phyloP scores from a whole-genome alignment of 2,113 vertebrate species.

The Anthoscopus minutus region DNA sequence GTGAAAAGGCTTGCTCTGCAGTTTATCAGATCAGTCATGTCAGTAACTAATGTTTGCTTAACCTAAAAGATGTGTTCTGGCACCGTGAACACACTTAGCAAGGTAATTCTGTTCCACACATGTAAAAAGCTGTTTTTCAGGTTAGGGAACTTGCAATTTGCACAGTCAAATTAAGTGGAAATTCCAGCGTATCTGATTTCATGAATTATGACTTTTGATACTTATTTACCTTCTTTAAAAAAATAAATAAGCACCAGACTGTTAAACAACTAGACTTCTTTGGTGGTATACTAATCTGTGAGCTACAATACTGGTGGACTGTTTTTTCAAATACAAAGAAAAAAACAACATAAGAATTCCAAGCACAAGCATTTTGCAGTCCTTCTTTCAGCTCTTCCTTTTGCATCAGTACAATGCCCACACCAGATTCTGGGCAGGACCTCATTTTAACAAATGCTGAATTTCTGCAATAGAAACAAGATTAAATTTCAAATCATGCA shows the following conservation, averaged over 20 bases:
- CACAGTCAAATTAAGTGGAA: conserved; percentile 36
- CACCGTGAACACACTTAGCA: conserved; percentile 43
- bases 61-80: conserved; percentile 65
- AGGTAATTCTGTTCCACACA: conserved; percentile 29
- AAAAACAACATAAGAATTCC: neutral
- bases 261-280: neutral
- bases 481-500: neutral
- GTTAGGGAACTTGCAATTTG: conserved; percentile 2
- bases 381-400: neutral
- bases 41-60: conserved; percentile 67
- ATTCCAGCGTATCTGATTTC: neutral
- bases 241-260: neutral
- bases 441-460: neutral
- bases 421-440: neutral
- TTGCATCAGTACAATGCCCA: neutral
- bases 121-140: conserved; percentile 36
- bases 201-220: neutral
- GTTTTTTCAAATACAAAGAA: neutral
- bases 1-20: conserved; percentile 68
- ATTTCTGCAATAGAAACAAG: neutral
- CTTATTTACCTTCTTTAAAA: neutral
- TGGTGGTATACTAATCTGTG: neutral
- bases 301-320: neutral
- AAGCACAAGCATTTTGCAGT: neutral
- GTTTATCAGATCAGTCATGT: conserved; percentile 44